phyloP scores from a whole-genome alignment of 2,797 vertebrate genomes.

The Thamnophis elegans region DNA sequence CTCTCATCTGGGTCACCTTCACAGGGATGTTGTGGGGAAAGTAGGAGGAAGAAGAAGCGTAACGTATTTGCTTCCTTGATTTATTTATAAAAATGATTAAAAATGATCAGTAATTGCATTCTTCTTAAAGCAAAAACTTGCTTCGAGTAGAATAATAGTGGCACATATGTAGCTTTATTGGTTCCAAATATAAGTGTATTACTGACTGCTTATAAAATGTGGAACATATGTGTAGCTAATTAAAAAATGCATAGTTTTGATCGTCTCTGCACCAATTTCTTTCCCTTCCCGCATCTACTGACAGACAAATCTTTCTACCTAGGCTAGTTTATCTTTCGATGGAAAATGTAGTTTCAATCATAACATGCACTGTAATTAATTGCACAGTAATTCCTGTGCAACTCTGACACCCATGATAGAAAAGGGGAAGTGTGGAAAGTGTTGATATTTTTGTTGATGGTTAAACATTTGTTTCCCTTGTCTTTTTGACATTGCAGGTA shows the following conservation, averaged over 20 bases:
- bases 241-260: constrained; percentile 42
- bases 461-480: constrained; percentile 65
- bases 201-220: constrained; percentile 42
- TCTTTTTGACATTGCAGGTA: constrained; percentile 66
- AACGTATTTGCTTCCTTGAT: not conserved
- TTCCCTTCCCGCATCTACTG: not conserved
- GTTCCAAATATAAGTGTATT: constrained; percentile 57
- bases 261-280: not conserved
- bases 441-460: constrained; percentile 63
- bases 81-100: not conserved
- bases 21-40: not conserved
- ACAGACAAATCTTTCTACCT: constrained; percentile 32
- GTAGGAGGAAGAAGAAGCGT: not conserved
- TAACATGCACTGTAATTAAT: constrained; percentile 56
- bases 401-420: constrained; percentile 60
- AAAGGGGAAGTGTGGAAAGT: constrained; percentile 51
- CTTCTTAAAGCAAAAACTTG: not conserved
- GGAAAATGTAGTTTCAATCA: constrained; percentile 50
- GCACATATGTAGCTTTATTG: constrained; percentile 45
- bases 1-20: not conserved
- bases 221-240: constrained; percentile 50
- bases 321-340: constrained; percentile 42
- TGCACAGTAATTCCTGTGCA: constrained; percentile 50
- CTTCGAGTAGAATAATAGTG: constrained; percentile 24
- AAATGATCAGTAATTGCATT: not conserved